Conservation (phyloP, 2,113 vertebrate genomes). For the Podarcis raffonei region DNA sequence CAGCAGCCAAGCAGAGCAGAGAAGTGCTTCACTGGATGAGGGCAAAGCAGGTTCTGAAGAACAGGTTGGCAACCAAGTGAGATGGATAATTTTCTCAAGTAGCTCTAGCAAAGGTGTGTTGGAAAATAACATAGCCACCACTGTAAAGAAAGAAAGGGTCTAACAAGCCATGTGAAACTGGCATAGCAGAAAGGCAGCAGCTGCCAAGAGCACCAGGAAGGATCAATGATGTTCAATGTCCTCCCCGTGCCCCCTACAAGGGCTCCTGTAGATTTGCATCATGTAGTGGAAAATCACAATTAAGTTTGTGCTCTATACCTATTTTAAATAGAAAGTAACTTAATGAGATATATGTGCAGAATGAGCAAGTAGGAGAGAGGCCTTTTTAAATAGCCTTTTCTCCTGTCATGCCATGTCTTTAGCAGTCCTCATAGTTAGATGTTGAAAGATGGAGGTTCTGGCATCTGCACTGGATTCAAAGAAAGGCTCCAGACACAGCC, state of each 20-base stretch:
- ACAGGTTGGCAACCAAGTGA: conserved; percentile 69
- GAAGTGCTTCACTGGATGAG: conserved; percentile 64
- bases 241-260: not conserved
- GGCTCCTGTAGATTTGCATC: not conserved
- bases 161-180: not conserved
- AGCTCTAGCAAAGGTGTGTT: conserved; percentile 83
- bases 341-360: not conserved
- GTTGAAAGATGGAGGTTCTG: not conserved
- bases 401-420: not conserved
- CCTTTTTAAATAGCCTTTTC: not conserved
- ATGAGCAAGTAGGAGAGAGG: not conserved
- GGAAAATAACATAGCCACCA: conserved; percentile 88
- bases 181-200: not conserved
- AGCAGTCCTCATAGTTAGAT: not conserved
- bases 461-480: no score
- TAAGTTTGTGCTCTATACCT: not conserved
- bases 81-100: conserved; percentile 81
- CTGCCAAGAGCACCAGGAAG: not conserved
- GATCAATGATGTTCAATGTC: not conserved
- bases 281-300: not conserved
- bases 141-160: conserved; percentile 60
- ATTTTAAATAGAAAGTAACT: not conserved
- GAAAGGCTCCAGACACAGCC: no score
- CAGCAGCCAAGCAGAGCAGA: conserved; percentile 86
- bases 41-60: conserved; percentile 33